Evolutionary conservation across 2,797 vertebrate species (phyloP).

Genomic region (Trichosurus vulpecula): DNA sequence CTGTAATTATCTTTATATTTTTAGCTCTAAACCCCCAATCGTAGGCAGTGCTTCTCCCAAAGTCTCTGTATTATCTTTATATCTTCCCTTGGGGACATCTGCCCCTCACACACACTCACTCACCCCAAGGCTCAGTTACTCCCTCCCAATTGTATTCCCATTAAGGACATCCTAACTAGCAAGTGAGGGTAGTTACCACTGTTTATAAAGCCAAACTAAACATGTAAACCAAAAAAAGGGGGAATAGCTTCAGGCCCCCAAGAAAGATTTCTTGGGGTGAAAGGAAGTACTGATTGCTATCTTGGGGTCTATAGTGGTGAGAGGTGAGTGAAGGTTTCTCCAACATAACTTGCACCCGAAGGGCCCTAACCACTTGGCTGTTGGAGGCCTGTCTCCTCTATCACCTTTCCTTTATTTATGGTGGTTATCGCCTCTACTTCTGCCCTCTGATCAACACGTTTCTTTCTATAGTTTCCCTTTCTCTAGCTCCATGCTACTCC

Average conservation of each 20-base stretch:
- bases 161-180: not conserved
- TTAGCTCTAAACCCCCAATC: not conserved
- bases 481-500: not conserved
- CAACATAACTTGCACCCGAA: not conserved
- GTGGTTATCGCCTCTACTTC: not conserved
- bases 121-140: not conserved
- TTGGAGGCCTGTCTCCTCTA: not conserved
- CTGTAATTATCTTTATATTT: not conserved
- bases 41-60: not conserved
- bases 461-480: not conserved
- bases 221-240: not conserved
- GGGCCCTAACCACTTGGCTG: not conserved
- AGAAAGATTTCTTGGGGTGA: not conserved
- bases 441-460: not conserved
- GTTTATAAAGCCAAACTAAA: not conserved
- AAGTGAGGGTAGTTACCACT: not conserved
- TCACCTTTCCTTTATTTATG: not conserved
- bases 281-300: not conserved
- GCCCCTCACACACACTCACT: too few relatives aligned
- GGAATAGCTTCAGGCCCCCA: not conserved
- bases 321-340: not conserved
- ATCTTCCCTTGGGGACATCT: not conserved
- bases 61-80: not conserved
- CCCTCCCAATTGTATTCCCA: not conserved
- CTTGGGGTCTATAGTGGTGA: not conserved